Conservation (phyloP, 2,797 vertebrate genomes). For the Lepilemur ruficaudatus region DNA sequence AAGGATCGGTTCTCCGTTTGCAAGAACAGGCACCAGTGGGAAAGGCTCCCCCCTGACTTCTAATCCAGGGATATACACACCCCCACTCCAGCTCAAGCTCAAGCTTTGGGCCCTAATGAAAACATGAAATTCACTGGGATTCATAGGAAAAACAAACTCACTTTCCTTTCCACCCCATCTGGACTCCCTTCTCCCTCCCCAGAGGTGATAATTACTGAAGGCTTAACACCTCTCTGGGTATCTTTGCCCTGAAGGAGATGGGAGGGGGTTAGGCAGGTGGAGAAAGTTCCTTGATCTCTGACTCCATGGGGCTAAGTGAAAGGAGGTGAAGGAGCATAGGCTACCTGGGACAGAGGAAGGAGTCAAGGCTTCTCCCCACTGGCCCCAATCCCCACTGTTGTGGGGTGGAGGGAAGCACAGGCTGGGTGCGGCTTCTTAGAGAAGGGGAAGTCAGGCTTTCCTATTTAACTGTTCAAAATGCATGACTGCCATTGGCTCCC, state of each 20-base stretch:
- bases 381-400: neutral
- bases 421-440: neutral
- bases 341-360: neutral
- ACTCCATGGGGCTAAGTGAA: neutral
- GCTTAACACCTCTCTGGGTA: constrained; percentile 83
- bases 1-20: neutral
- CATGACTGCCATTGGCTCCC: no score
- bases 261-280: neutral
- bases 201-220: constrained; percentile 84
- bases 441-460: neutral
- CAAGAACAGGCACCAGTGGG: no score
- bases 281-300: neutral
- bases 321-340: neutral
- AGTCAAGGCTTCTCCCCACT: neutral
- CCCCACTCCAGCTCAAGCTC: neutral
- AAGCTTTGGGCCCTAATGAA: constrained; percentile 74
- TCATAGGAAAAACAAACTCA: constrained; percentile 79
- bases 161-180: constrained; percentile 71
- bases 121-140: constrained; percentile 78
- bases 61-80: neutral
- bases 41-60: neutral
- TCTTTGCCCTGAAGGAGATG: constrained; percentile 57
- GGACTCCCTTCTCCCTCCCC: constrained; percentile 72
- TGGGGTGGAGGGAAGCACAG: neutral
- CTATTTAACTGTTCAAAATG: neutral